Base-by-base conservation (phyloP, 2,888 invertebrate species). In the Acanthosepion pharaonis region DNA sequence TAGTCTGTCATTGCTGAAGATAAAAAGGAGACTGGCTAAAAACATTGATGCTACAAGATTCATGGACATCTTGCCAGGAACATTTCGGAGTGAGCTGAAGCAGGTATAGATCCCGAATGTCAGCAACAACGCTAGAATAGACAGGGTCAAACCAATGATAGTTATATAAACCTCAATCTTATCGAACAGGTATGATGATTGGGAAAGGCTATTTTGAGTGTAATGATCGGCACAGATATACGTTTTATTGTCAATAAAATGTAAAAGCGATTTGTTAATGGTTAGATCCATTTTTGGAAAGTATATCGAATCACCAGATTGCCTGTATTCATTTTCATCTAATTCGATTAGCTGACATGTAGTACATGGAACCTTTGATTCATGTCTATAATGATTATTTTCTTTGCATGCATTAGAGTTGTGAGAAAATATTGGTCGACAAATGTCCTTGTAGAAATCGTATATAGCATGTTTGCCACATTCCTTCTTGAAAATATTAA, bases 121-220 rank as follows among this genome's bases (percentile, higher is more conserved):
- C 9, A 98, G 95, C 33, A 97, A 94, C 11, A 98, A 96, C 95
- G 98, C 98, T 51, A 98, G 95, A 93, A 98, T 97, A 0, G 98
- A 98, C 25, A 98, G 98, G 25, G 98, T 97, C 23, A 98, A 98
- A 93, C 98, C 98, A 95, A 98, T 97, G 93, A 98, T 97, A 25
- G 98, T 98, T 94, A 98, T 91, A 91, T 95, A 95, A 6, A 94
- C 95, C 92, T 96, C 95, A 91, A 95, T 95, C 42, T 94, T 92
- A 92, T 49, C 28, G 28, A 25, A 33, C 51, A 92, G 28, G n/a
- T 78, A 78, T 78, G n/a, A 11, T 78, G 78, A 78, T 28, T 78
- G 3, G 23, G 23, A 42, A 91, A 48, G 11, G 28, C 3, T 28
- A 92, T 49, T 92, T 92, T 51, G 11, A 2, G 6, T 0, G 51